Conservation (phyloP, 2,888 invertebrate species). For the Apeira syringaria region DNA sequence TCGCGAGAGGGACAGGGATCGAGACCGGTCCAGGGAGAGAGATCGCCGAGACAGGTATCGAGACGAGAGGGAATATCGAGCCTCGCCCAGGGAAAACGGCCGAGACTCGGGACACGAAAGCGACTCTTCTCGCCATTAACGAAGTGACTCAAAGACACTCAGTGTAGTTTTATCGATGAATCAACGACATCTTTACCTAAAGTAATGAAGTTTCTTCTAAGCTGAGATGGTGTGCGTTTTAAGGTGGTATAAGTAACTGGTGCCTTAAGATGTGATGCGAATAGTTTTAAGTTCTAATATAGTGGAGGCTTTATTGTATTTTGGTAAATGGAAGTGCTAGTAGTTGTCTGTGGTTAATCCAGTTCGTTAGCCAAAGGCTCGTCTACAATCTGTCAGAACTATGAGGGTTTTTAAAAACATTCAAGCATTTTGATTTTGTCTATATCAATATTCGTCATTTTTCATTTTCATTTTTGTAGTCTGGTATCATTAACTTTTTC, state of each 20-base stretch:
- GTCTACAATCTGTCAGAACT: too few species aligned
- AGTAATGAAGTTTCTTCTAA: slow-evolving; percentile 46
- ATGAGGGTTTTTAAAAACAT: too few species aligned
- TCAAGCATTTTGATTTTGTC: too few species aligned
- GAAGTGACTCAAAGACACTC: slow-evolving; percentile 30
- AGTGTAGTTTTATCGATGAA: slow-evolving; percentile 40
- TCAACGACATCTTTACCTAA: slow-evolving; percentile 70
- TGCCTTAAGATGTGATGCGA: slow-evolving; percentile 72
- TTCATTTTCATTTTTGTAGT: too few species aligned
- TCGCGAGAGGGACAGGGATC: slow-evolving; percentile 51
- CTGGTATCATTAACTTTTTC: too few species aligned
- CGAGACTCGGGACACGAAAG: slow-evolving; percentile 80
- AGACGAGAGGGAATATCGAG: slow-evolving; percentile 73
- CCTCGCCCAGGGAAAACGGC: slow-evolving; percentile 74
- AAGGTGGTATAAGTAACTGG: slow-evolving; percentile 53
- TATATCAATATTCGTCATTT: too few species aligned
- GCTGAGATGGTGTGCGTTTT: slow-evolving; percentile 58
- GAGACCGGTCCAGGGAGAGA: slow-evolving; percentile 62
- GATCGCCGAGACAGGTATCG: slow-evolving; percentile 65
- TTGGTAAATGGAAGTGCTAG: slow-evolving; percentile 51
- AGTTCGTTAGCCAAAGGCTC: slow-evolving; percentile 16
- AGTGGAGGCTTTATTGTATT: slow-evolving; percentile 66
- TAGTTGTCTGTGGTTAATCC: slow-evolving; percentile 19
- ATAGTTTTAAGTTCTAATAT: slow-evolving; percentile 61
- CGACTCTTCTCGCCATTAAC: slow-evolving; percentile 77